These are phyloP conservation scores for Nibea coibor DNA, from an alignment of 2,113 vertebrate genomes.

Conservation along the genomic window DNA sequence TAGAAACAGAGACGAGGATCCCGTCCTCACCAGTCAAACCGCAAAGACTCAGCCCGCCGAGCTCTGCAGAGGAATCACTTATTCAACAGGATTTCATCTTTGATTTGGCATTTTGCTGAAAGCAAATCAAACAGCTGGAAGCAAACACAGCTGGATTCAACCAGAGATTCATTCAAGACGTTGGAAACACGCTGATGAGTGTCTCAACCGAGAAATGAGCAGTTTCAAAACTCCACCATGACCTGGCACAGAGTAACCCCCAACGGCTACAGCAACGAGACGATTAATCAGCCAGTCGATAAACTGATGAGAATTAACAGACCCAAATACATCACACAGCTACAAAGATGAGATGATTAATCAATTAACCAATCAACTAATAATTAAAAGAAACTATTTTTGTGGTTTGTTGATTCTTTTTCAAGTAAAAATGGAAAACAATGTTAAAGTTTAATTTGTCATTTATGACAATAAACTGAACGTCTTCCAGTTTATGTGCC, in stretches of 20 bases:
- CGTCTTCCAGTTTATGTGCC: too few species aligned
- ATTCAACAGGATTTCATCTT: background rate
- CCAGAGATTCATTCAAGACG: background rate
- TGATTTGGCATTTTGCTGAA: background rate
- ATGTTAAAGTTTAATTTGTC: background rate
- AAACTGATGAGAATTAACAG: background rate
- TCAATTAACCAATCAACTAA: background rate
- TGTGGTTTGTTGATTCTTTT: too few species aligned
- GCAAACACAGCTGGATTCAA: background rate
- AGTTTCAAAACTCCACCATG: background rate
- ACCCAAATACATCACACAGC: too few species aligned
- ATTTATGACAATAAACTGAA: background rate
- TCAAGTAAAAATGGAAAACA: too few species aligned
- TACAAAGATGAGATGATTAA: too few species aligned
- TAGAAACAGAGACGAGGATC: background rate
- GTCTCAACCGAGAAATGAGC: background rate
- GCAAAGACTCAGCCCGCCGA: background rate
- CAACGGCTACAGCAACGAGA: too few species aligned
- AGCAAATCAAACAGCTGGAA: background rate
- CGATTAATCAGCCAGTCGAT: background rate
- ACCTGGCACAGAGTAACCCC: too few species aligned
- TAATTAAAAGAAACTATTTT: background rate
- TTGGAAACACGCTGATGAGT: background rate
- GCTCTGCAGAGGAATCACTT: background rate
- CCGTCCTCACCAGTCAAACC: background rate